These are phyloP conservation scores for Osmerus eperlanus DNA, from an alignment of 2,113 vertebrate species.

Conservation along the genomic window DNA sequence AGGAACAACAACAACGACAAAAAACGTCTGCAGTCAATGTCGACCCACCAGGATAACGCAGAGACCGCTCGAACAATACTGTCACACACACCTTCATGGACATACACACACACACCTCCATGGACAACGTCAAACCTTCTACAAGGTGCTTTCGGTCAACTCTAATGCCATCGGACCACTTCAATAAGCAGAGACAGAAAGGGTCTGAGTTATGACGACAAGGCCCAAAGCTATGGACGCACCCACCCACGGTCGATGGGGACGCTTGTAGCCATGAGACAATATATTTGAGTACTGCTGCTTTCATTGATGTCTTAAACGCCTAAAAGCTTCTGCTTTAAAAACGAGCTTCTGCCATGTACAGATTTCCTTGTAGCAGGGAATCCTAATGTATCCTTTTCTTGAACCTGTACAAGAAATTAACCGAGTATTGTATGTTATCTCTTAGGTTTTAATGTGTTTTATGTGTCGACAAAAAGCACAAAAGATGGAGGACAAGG, in stretches of 20 bases:
- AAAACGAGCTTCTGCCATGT: conserved; percentile 44
- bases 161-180: neutral
- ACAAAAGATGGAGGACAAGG: neutral
- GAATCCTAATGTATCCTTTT: conserved; percentile 47
- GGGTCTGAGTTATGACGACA: no score
- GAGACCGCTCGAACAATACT: neutral
- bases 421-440: conserved; percentile 23
- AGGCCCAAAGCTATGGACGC: conserved; percentile 5
- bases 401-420: conserved; percentile 35
- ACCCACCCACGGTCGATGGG: conserved; percentile 21
- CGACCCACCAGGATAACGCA: no score
- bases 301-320: conserved; percentile 60
- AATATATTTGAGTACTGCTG: conserved; percentile 43
- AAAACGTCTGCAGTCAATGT: no score
- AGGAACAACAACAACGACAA: no score
- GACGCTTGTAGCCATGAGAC: conserved; percentile 53
- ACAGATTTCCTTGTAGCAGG: conserved; percentile 38
- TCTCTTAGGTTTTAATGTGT: conserved; percentile 23
- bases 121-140: conserved; percentile 3
- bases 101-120: conserved; percentile 4
- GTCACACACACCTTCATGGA: neutral
- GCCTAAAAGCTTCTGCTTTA: conserved; percentile 54
- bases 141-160: conserved; percentile 8
- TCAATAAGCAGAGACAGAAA: no score
- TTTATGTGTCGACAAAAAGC: neutral